Conservation (phyloP, 2,888 invertebrate species). For the Catonia carolina region DNA sequence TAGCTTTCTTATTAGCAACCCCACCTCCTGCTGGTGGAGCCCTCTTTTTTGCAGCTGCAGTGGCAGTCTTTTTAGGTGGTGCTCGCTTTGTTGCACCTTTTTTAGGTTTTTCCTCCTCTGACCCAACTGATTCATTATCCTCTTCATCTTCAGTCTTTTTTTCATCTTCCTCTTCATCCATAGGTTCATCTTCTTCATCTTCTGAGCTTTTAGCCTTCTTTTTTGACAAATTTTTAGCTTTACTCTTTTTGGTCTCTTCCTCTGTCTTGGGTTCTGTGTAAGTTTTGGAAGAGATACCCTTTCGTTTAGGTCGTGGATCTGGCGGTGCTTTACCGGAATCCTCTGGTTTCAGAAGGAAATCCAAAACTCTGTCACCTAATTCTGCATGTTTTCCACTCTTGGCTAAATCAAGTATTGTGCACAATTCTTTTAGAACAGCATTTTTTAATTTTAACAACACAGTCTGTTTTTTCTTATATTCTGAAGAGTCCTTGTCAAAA, state of each 20-base stretch:
- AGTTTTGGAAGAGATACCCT: constrained; percentile 56
- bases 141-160: constrained; percentile 14
- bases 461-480: constrained; percentile 65
- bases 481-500: constrained; percentile 65
- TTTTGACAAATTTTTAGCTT: constrained; percentile 36
- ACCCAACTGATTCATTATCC: constrained; percentile 3
- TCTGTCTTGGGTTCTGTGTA: constrained; percentile 44
- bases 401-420: constrained; percentile 65
- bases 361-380: constrained; percentile 50
- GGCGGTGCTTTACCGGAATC: constrained; percentile 47
- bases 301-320: constrained; percentile 45
- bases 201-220: constrained; percentile 12
- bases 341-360: constrained; percentile 56
- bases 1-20: constrained; percentile 38
- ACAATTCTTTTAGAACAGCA: constrained; percentile 60
- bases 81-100: neutral
- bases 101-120: constrained; percentile 14
- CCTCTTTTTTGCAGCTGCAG: constrained; percentile 30
- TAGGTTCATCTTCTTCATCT: constrained; percentile 21
- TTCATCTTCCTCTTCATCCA: constrained; percentile 12
- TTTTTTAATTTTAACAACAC: constrained; percentile 48
- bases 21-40: constrained; percentile 42
- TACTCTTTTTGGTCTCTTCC: too few relatives aligned
- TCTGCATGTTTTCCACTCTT: constrained; percentile 60
- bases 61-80: constrained; percentile 32